Evolutionary conservation across 2,888 invertebrate species (phyloP).

Genomic region (Lordiphosa fenestrarum): DNA sequence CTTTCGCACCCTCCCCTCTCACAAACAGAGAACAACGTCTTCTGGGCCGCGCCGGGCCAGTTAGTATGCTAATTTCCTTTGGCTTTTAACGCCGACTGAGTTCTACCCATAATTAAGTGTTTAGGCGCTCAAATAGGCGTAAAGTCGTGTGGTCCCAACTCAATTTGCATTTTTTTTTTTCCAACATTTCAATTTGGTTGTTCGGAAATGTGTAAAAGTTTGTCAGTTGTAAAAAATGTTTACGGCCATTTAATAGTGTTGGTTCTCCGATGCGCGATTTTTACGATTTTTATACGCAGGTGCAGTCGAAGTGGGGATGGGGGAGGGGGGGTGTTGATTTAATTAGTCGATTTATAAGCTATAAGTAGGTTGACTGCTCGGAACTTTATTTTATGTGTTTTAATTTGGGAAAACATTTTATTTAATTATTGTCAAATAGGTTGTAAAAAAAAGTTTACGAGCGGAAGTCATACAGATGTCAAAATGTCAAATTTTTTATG

Average conservation of each 20-base stretch:
- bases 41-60: slow-evolving; percentile 36
- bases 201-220: slow-evolving; percentile 11
- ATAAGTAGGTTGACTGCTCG: slow-evolving; percentile 25
- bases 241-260: slow-evolving; percentile 56
- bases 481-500: not conserved
- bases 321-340: slow-evolving; percentile 37
- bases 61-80: slow-evolving; percentile 67
- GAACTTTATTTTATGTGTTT: slow-evolving; percentile 21
- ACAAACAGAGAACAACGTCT: not conserved
- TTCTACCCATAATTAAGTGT: slow-evolving; percentile 63
- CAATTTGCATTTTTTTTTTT: slow-evolving; percentile 71
- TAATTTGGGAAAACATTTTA: slow-evolving; percentile 20
- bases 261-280: slow-evolving; percentile 50
- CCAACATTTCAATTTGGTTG: slow-evolving; percentile 40
- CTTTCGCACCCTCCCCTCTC: slow-evolving; percentile 41
- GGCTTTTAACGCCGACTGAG: slow-evolving; percentile 40
- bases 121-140: slow-evolving; percentile 64
- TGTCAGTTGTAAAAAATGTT: slow-evolving; percentile 52
- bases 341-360: slow-evolving; percentile 63
- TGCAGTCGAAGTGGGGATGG: not conserved
- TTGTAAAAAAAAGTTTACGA: slow-evolving; percentile 32
- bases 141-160: slow-evolving; percentile 46
- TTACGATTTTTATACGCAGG: slow-evolving; percentile 42
- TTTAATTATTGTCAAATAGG: slow-evolving; percentile 20
- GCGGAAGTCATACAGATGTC: slow-evolving; percentile 29